These are phyloP conservation scores for Drosophila ananassae DNA, from an alignment of 1,140 invertebrate species.

Conservation along the genomic window DNA sequence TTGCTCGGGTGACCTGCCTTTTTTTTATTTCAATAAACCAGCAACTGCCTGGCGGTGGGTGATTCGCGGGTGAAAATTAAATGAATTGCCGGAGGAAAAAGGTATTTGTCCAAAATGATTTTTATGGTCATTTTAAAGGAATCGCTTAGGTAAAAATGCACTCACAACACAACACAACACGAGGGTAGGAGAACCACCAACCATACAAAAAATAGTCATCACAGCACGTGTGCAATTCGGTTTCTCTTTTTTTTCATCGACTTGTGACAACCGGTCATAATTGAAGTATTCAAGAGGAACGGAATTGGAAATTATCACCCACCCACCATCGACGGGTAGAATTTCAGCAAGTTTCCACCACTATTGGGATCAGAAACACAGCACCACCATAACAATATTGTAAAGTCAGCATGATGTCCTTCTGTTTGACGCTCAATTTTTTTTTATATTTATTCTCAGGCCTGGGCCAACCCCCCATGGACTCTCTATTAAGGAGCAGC, in stretches of 20 bases:
- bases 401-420: slow-evolving; percentile 27
- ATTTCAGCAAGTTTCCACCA: slow-evolving; percentile 7
- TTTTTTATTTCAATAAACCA: slow-evolving; percentile 25
- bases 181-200: not conserved
- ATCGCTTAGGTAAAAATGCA: slow-evolving; percentile 31
- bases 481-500: slow-evolving; percentile 14
- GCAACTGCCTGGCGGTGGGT: slow-evolving; percentile 12
- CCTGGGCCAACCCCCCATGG: slow-evolving; percentile 1
- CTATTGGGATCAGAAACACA: slow-evolving; percentile 15
- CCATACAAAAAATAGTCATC: slow-evolving; percentile 17
- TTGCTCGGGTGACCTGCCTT: slow-evolving; percentile 49
- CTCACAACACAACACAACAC: not conserved
- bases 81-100: slow-evolving; percentile 55
- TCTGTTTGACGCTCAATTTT: not conserved
- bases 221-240: slow-evolving; percentile 25
- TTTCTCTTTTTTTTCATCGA: not conserved
- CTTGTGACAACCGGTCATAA: slow-evolving; percentile 47
- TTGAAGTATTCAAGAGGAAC: slow-evolving; percentile 48
- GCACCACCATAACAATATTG: slow-evolving; percentile 11
- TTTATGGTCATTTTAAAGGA: slow-evolving; percentile 60
- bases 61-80: slow-evolving; percentile 4
- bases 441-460: not conserved
- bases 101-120: slow-evolving; percentile 36
- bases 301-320: slow-evolving; percentile 54
- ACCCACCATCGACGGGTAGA: slow-evolving; percentile 20